phyloP scores from a whole-genome alignment of 2,797 vertebrate species.

The Girardinus metallicus region DNA sequence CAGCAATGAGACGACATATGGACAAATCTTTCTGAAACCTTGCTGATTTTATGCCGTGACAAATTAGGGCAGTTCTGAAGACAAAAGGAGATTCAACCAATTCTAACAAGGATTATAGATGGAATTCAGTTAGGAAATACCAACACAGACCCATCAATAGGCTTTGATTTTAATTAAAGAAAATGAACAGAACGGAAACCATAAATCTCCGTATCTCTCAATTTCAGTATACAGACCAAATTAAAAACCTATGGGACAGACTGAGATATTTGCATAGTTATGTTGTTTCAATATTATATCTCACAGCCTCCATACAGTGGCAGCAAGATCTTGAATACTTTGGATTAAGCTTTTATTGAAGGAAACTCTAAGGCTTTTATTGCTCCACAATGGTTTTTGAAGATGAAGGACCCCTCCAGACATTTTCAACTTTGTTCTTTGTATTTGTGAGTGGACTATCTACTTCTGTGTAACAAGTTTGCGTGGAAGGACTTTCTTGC shows the following conservation, averaged over 20 bases:
- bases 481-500: constrained; percentile 37
- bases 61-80: background rate
- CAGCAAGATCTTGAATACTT: constrained; percentile 20
- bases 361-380: constrained; percentile 41
- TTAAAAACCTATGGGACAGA: background rate
- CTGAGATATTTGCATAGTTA: background rate
- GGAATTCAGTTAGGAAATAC: background rate
- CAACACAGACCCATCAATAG: background rate
- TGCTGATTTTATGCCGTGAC: background rate
- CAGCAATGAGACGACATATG: background rate
- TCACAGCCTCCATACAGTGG: constrained; percentile 14
- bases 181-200: background rate
- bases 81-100: background rate
- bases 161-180: background rate
- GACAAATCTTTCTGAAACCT: background rate
- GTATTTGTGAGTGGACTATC: constrained; percentile 17
- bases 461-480: constrained; percentile 34
- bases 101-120: background rate
- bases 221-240: background rate
- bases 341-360: constrained; percentile 17
- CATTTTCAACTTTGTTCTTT: constrained; percentile 31
- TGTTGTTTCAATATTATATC: constrained; percentile 12
- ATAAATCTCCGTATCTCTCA: background rate
- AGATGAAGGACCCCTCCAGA: constrained; percentile 36
- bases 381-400: constrained; percentile 45